phyloP scores from a whole-genome alignment of 2,797 vertebrate genomes.

The Loris lydekkerianus region DNA sequence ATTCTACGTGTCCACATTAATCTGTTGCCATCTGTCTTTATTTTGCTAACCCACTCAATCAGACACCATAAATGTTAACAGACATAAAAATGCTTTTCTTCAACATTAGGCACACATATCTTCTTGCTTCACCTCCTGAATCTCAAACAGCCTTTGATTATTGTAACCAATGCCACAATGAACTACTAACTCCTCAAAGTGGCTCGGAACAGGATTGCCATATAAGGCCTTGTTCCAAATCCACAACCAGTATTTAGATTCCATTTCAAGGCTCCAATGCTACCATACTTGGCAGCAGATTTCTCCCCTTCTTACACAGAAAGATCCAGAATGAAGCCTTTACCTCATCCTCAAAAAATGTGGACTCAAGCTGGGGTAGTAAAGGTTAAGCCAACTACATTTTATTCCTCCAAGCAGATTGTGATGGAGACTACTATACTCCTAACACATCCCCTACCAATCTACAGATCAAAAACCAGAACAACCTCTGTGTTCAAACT shows the following conservation, averaged over 20 bases:
- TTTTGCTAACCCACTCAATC: constrained; percentile 84
- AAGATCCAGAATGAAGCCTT: constrained; percentile 58
- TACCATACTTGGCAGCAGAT: constrained; percentile 60
- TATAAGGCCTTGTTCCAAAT: constrained; percentile 60
- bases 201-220: constrained; percentile 38
- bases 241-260: constrained; percentile 57
- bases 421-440: background rate
- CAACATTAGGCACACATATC: constrained; percentile 73
- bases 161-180: background rate
- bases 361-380: constrained; percentile 2
- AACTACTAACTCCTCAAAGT: constrained; percentile 64
- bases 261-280: constrained; percentile 69
- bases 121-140: constrained; percentile 71
- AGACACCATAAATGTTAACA: constrained; percentile 80
- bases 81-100: constrained; percentile 83
- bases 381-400: constrained; percentile 55
- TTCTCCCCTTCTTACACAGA: constrained; percentile 62
- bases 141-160: constrained; percentile 67
- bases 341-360: constrained; percentile 63
- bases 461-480: constrained; percentile 8
- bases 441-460: background rate
- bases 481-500: background rate
- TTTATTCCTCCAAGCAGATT: constrained; percentile 49
- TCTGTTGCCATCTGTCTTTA: constrained; percentile 82
- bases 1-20: constrained; percentile 75